A percentile compares a stretch with the other conserved stretches of the same genome.
Conservation (phyloP, 2,113 vertebrate genomes). For the Trogon melanurus region DNA sequence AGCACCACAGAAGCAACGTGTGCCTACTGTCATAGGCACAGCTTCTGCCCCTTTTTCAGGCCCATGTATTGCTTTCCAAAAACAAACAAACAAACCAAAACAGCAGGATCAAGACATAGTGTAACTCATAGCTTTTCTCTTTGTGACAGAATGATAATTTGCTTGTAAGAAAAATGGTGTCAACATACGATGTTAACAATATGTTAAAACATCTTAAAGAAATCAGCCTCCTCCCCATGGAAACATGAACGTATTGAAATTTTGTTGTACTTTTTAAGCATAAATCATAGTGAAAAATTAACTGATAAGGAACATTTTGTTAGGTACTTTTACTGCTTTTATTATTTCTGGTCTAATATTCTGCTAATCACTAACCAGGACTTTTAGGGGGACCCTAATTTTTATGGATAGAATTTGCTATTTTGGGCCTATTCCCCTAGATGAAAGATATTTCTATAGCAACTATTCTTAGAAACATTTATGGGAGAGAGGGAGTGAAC, state of each 20-base stretch:
- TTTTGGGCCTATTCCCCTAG: slow-evolving; percentile 19
- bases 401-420: slow-evolving; percentile 5
- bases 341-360: neutral
- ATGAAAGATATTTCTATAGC: slow-evolving; percentile 27
- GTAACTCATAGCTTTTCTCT: neutral
- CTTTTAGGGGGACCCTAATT: neutral
- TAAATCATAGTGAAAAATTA: neutral
- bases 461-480: slow-evolving; percentile 64
- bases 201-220: neutral
- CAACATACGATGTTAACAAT: neutral
- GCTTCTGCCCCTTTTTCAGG: neutral
- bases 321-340: neutral
- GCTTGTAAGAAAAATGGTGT: neutral
- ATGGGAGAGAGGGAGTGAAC: slow-evolving; percentile 19
- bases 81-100: no score
- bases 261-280: neutral
- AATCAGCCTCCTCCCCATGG: neutral
- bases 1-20: accelerated
- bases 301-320: neutral
- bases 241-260: neutral
- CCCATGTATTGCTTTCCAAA: neutral
- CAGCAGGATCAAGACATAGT: neutral
- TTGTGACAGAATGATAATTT: neutral
- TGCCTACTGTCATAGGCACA: neutral
- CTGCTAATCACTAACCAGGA: neutral